Conservation (phyloP, 2,888 invertebrate genomes). For the Ochropacha duplaris region DNA sequence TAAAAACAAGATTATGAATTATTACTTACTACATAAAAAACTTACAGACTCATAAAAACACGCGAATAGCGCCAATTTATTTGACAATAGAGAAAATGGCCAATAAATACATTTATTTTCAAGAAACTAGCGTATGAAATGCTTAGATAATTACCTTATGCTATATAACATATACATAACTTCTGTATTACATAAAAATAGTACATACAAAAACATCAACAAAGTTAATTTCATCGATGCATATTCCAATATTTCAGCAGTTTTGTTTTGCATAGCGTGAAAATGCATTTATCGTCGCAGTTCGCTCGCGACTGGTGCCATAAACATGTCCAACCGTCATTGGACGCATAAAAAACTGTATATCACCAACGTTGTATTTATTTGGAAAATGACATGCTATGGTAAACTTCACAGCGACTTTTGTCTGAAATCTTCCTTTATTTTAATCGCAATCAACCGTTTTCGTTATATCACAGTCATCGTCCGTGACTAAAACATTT, state of each 20-base stretch:
- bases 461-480: too few relatives aligned
- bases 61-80: too few relatives aligned
- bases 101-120: too few relatives aligned
- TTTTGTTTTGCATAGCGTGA: neutral
- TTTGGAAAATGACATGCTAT: neutral
- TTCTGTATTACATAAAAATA: neutral
- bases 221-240: neutral
- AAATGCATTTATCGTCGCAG: constrained; percentile 4
- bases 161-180: too few relatives aligned
- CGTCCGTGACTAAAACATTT: too few relatives aligned
- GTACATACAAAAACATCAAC: neutral
- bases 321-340: constrained; percentile 27
- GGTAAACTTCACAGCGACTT: too few relatives aligned
- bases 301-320: constrained; percentile 10
- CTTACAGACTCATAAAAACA: too few relatives aligned
- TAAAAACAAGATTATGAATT: too few relatives aligned
- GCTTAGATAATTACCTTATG: neutral
- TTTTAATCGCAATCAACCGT: too few relatives aligned
- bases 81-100: too few relatives aligned
- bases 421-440: too few relatives aligned
- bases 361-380: constrained; percentile 10
- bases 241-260: neutral
- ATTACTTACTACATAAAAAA: too few relatives aligned
- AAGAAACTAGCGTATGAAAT: neutral
- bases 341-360: constrained; percentile 24